These are phyloP conservation scores for Limonius californicus DNA, from an alignment of 1,140 invertebrate genomes.

Conservation along the genomic window DNA sequence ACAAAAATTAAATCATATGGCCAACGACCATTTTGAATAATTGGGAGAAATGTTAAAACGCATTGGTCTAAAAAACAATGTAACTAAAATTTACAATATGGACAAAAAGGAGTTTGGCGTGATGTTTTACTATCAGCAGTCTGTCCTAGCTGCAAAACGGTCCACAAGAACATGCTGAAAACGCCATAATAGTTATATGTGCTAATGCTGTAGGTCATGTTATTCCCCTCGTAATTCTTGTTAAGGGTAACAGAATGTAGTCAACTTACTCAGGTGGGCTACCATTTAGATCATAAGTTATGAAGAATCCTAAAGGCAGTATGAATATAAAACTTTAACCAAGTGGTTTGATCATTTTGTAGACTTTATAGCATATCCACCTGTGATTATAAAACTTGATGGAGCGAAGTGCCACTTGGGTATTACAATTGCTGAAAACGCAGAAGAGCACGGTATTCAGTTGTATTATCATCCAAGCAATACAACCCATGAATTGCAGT, in stretches of 20 bases:
- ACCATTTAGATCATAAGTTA: conserved; percentile 22
- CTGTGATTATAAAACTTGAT: conserved; percentile 15
- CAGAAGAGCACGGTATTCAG: neutral
- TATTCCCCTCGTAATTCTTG: conserved; percentile 43
- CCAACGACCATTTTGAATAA: conserved; percentile 41
- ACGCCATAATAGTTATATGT: conserved; percentile 43
- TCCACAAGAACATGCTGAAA: conserved; percentile 42
- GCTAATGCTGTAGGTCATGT: conserved; percentile 36
- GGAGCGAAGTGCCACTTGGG: conserved; percentile 8
- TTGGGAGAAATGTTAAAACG: conserved; percentile 30
- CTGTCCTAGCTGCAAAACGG: conserved; percentile 36
- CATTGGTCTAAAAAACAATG: conserved; percentile 33
- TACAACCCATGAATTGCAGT: conserved; percentile 9
- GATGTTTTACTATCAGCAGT: conserved; percentile 42
- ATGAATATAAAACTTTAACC: conserved; percentile 14
- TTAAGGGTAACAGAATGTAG: conserved; percentile 31
- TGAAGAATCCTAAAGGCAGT: conserved; percentile 13
- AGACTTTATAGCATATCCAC: neutral
- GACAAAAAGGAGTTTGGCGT: conserved; percentile 45
- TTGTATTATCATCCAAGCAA: neutral
- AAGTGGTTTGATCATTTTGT: conserved; percentile 17
- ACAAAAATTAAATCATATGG: conserved; percentile 43
- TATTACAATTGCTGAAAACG: conserved; percentile 5
- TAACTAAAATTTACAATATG: conserved; percentile 44
- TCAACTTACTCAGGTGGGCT: conserved; percentile 25